These are phyloP conservation scores for Congeria kusceri DNA, from an alignment of 2,888 invertebrate genomes.

Conservation along the genomic window DNA sequence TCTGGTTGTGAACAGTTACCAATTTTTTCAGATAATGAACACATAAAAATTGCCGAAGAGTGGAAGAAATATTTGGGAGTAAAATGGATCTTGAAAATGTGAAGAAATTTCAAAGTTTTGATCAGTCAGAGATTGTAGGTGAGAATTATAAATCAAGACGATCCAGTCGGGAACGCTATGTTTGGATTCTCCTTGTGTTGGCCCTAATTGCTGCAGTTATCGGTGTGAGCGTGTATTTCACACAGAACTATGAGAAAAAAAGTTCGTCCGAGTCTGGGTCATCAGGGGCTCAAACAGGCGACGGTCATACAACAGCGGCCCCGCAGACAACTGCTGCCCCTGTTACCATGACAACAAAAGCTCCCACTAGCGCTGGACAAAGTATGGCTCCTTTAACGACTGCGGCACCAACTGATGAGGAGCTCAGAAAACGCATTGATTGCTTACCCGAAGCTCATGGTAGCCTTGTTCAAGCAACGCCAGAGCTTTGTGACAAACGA, in stretches of 20 bases:
- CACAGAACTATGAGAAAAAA: slow-evolving; percentile 31
- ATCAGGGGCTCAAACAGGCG: slow-evolving; percentile 26
- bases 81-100: slow-evolving; percentile 21
- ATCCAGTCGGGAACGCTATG: slow-evolving; percentile 50
- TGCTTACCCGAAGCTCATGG: slow-evolving; percentile 69
- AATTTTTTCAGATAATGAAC: too few species aligned
- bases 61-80: background rate
- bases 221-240: slow-evolving; percentile 62
- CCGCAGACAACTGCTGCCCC: slow-evolving; percentile 5
- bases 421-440: slow-evolving; percentile 62
- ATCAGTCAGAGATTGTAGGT: slow-evolving; percentile 9
- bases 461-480: slow-evolving; percentile 51
- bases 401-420: slow-evolving; percentile 17
- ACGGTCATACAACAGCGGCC: background rate
- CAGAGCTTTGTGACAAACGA: slow-evolving; percentile 63
- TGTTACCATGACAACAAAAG: background rate
- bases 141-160: slow-evolving; percentile 3
- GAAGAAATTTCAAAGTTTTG: slow-evolving; percentile 33
- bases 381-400: background rate
- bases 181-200: slow-evolving; percentile 48
- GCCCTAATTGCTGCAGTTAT: slow-evolving; percentile 63
- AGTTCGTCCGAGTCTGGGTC: background rate
- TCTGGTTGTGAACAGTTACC: too few species aligned
- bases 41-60: background rate
- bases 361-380: background rate